Evolutionary conservation across 2,113 vertebrate genomes (phyloP).

Genomic region (Hyaena hyaena): DNA sequence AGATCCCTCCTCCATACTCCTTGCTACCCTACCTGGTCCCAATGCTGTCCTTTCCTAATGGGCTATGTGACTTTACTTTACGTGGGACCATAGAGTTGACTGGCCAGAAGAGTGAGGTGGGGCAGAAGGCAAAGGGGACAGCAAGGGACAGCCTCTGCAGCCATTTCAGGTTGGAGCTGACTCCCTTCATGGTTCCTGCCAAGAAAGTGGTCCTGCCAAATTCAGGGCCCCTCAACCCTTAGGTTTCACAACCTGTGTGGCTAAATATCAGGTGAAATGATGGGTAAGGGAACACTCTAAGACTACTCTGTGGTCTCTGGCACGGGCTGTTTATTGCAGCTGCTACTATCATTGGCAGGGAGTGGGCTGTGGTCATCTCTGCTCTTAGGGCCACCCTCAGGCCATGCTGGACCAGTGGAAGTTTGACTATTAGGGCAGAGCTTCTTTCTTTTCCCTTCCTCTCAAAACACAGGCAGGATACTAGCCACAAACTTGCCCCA

Average conservation of each 20-base stretch:
- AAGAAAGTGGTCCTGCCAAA: constrained; percentile 53
- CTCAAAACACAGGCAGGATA: constrained; percentile 35
- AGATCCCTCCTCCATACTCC: not conserved
- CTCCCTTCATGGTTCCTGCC: not conserved
- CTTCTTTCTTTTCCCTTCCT: not conserved
- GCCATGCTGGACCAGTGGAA: not conserved
- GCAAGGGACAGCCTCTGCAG: not conserved
- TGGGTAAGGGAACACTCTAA: not conserved
- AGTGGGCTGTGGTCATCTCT: not conserved
- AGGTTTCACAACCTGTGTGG: constrained; percentile 4
- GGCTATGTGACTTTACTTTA: not conserved
- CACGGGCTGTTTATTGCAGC: not conserved
- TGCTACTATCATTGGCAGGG: not conserved
- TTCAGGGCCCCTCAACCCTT: not conserved
- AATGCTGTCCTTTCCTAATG: not conserved
- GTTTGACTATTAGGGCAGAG: not conserved
- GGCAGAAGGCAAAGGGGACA: not conserved
- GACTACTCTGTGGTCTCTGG: not conserved
- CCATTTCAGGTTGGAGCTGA: not conserved
- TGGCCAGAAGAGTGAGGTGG: not conserved
- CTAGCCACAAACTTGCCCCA: not conserved
- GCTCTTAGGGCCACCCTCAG: not conserved
- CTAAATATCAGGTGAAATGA: not conserved
- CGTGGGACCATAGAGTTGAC: not conserved
- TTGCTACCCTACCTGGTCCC: not conserved